A percentile compares a stretch with the other conserved stretches of the same genome.
Evolutionary conservation across 2,797 vertebrate species (phyloP).

Genomic region (Meriones psammophilus): DNA sequence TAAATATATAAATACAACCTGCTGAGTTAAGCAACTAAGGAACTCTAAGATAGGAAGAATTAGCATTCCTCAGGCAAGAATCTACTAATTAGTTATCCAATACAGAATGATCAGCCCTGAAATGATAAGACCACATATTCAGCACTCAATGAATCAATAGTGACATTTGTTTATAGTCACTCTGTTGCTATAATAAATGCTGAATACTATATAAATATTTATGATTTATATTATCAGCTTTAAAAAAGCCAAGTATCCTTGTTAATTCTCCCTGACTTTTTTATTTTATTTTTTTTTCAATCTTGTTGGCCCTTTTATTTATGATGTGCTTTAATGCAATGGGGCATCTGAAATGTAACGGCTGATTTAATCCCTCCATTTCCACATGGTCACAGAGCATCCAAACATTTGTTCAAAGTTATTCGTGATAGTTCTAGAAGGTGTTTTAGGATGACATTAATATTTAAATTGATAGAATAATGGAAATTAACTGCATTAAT

Average conservation of each 20-base stretch:
- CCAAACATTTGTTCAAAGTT: not conserved
- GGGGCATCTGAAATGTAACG: not conserved
- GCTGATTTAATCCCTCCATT: not conserved
- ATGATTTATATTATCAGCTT: constrained; percentile 21
- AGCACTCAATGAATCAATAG: not conserved
- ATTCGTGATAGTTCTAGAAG: not conserved
- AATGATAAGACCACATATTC: not conserved
- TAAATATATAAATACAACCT: not conserved
- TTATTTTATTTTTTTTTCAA: not conserved
- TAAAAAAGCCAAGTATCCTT: constrained; percentile 5
- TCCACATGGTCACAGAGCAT: not conserved
- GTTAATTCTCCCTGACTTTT: not conserved
- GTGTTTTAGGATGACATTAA: not conserved
- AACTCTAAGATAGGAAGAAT: not conserved
- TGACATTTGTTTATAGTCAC: not conserved
- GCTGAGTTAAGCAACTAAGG: not conserved
- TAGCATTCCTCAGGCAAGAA: not conserved
- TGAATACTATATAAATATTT: not conserved
- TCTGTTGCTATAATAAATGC: not conserved
- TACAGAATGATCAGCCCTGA: not conserved
- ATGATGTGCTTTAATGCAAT: not conserved
- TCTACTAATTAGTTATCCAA: not conserved
- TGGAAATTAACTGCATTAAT: not conserved
- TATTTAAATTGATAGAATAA: not conserved
- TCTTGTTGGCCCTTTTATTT: not conserved